Base-by-base conservation (phyloP, 2,797 vertebrate genomes). In the Gymnopithys bicolor region DNA sequence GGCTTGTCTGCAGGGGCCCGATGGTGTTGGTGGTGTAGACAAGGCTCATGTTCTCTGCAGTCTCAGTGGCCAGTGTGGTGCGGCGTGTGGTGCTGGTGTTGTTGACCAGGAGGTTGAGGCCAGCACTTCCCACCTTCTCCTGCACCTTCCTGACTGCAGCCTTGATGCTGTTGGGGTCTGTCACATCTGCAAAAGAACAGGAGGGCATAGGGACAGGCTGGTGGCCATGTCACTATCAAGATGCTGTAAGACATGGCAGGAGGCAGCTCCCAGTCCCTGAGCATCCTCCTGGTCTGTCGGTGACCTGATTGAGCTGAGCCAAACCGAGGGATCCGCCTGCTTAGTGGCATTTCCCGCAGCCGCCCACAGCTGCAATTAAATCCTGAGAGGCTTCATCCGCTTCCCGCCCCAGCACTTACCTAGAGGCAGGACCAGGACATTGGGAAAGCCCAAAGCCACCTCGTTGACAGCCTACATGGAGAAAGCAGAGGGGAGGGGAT, bases 41-140 rank as follows among this genome's bases (percentile, higher is more conserved):
- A 0, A 96, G 64, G 77, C 74, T 67, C 95, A 96, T 96, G 84
- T 89, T 94, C 81, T 96, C 95, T 0, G 74, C 93, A 0, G 95
- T 93, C 87, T 96, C 93, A 0, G 91, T 94, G 58, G 74, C 89
- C 93, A 96, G 3, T 0, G 91, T 96, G 93, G 89, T 95, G 89
- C 3, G 30, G 33, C 94, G 93, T 0, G 41, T 81, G 53, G 89
- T 41, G 58, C 93, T 0, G 0, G 21, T 2, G 3, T 23, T 81
- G 89, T 93, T 94, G 37, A 96, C 56, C 58, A 96, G 84, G 23
- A 96, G 84, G 53, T 95, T 93, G 78, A 96, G 94, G 28, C 95
- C 95, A 0, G 81, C 6, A 0, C 32, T 81, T 27, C 77, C 89
- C 89, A 94, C 77, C 49, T 15, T 0, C 63, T 86, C 41, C 53